These are phyloP conservation scores for Cephus pulcher DNA, from an alignment of 2,888 invertebrate species.

Conservation along the genomic window DNA sequence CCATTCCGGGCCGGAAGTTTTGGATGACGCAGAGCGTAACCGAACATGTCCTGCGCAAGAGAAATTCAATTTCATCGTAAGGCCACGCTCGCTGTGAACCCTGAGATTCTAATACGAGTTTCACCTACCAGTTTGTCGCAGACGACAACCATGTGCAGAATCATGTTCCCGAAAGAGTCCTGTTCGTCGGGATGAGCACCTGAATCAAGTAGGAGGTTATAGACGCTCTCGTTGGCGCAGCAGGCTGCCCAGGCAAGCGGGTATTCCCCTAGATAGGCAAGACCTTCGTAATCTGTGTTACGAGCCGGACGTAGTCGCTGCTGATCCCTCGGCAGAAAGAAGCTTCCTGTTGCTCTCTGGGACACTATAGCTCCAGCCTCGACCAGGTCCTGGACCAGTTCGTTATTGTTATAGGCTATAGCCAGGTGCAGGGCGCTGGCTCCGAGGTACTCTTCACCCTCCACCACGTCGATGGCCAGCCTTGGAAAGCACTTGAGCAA, in stretches of 20 bases:
- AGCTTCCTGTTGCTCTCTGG: slow-evolving; percentile 94
- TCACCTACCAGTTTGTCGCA: slow-evolving; percentile 89
- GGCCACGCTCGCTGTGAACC: not conserved
- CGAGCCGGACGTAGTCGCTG: slow-evolving; percentile 82
- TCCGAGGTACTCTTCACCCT: slow-evolving; percentile 98
- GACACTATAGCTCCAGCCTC: slow-evolving; percentile 93
- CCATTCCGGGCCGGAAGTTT: slow-evolving; percentile 93
- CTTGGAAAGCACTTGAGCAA: slow-evolving; percentile 92
- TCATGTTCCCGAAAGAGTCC: slow-evolving; percentile 98
- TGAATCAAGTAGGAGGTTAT: slow-evolving; percentile 91
- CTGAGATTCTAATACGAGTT: not conserved
- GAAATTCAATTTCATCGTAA: not conserved
- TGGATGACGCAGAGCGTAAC: slow-evolving; percentile 95
- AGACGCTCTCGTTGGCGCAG: slow-evolving; percentile 96
- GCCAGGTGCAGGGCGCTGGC: slow-evolving; percentile 96
- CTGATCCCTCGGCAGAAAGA: slow-evolving; percentile 96
- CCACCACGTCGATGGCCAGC: slow-evolving; percentile 88
- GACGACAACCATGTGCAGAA: slow-evolving; percentile 99
- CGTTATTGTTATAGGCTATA: slow-evolving; percentile 96
- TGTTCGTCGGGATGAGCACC: slow-evolving; percentile 96
- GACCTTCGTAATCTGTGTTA: slow-evolving; percentile 93
- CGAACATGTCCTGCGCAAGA: slow-evolving; percentile 90
- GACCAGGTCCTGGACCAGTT: slow-evolving; percentile 91
- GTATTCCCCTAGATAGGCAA: slow-evolving; percentile 97
- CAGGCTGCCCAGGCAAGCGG: slow-evolving; percentile 98